A percentile compares a stretch with the other conserved stretches of the same genome.
phyloP scores from a whole-genome alignment of 2,113 vertebrate species.

The Cololabis saira region DNA sequence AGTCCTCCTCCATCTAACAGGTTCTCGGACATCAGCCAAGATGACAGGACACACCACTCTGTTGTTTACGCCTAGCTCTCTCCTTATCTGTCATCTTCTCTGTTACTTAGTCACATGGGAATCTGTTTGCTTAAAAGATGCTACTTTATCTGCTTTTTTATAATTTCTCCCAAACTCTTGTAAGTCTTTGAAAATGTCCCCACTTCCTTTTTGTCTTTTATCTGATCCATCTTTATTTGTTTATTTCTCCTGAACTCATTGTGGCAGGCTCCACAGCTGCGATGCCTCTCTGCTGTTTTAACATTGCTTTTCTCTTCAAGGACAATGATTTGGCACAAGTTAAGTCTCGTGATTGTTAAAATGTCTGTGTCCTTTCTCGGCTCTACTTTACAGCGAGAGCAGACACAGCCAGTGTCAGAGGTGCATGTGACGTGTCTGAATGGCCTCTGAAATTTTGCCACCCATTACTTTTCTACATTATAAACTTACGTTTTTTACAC shows the following conservation, averaged over 20 bases:
- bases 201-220: background rate
- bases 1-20: constrained; percentile 43
- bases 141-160: background rate
- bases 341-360: constrained; percentile 37
- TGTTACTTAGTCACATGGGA: background rate
- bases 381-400: constrained; percentile 35
- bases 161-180: too few species aligned
- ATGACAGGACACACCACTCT: constrained; percentile 56
- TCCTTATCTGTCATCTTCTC: constrained; percentile 8
- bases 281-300: constrained; percentile 21
- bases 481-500: background rate
- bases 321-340: constrained; percentile 35
- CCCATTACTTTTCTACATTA: constrained; percentile 10
- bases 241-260: background rate
- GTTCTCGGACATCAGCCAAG: constrained; percentile 56
- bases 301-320: constrained; percentile 42
- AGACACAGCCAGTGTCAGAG: constrained; percentile 52
- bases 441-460: constrained; percentile 26
- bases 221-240: background rate
- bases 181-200: background rate
- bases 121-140: background rate
- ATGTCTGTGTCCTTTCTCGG: constrained; percentile 1
- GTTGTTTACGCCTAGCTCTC: constrained; percentile 45
- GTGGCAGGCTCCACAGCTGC: constrained; percentile 6
- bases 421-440: constrained; percentile 38